phyloP scores from a whole-genome alignment of 2,113 vertebrate species.

The Donacobius atricapilla region DNA sequence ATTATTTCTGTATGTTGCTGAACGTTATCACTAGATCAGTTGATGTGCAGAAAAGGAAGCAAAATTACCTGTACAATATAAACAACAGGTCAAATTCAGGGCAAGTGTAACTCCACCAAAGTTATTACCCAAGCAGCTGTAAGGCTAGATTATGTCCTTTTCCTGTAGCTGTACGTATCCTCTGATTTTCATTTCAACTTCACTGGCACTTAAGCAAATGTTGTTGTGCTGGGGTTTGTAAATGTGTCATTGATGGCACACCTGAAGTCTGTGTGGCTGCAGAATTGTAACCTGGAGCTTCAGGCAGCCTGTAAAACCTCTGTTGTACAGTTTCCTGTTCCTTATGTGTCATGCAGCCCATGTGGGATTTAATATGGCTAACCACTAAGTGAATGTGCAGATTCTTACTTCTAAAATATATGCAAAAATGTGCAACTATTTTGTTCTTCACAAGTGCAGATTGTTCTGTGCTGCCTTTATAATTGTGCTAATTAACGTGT shows the following conservation, averaged over 20 bases:
- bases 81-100: background rate
- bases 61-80: background rate
- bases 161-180: background rate
- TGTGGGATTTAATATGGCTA: background rate
- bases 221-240: background rate
- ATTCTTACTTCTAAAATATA: background rate
- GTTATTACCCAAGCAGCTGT: background rate
- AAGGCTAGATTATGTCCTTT: background rate
- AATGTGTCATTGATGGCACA: background rate
- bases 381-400: background rate
- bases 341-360: background rate
- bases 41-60: background rate
- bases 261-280: background rate
- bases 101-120: background rate
- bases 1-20: background rate
- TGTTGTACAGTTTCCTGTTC: background rate
- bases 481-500: constrained; percentile 15
- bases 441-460: constrained; percentile 25
- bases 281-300: background rate
- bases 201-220: background rate
- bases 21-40: background rate
- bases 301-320: background rate
- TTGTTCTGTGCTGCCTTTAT: background rate
- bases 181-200: background rate
- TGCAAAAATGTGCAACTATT: constrained; percentile 1